A percentile compares a stretch with the other conserved stretches of the same genome.
phyloP scores from a whole-genome alignment of 2,113 vertebrate species.

The Ptyas mucosa region DNA sequence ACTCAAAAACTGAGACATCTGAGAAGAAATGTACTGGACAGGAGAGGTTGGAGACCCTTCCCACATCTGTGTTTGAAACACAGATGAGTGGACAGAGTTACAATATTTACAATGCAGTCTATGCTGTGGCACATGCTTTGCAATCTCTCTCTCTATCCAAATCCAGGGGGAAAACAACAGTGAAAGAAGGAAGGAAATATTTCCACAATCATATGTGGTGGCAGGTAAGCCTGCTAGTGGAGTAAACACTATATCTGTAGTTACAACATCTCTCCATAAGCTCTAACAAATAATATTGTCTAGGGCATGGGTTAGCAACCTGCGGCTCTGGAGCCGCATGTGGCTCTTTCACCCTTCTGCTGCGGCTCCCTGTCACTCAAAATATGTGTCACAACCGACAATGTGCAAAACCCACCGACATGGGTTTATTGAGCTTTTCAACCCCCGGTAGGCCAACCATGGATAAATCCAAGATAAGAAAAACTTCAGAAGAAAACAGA shows the following conservation, averaged over 20 bases:
- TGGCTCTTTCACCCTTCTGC: too few relatives aligned
- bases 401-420: too few relatives aligned
- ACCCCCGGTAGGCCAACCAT: too few relatives aligned
- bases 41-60: not conserved
- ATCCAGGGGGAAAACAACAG: not conserved
- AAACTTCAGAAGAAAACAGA: too few relatives aligned
- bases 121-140: too few relatives aligned
- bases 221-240: not conserved
- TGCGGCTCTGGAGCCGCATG: too few relatives aligned
- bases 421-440: too few relatives aligned
- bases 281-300: not conserved
- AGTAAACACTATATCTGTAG: not conserved
- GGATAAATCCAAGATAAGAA: too few relatives aligned
- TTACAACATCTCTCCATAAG: not conserved
- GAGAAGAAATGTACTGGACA: not conserved
- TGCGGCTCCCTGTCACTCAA: too few relatives aligned
- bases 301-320: too few relatives aligned
- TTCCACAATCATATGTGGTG: not conserved
- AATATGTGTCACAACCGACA: too few relatives aligned
- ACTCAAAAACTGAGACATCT: not conserved
- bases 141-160: not conserved
- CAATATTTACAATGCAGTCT: too few relatives aligned
- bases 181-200: not conserved
- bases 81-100: not conserved
- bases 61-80: not conserved